phyloP scores from a whole-genome alignment of 1,140 invertebrate species.

The Amyelois transitella region DNA sequence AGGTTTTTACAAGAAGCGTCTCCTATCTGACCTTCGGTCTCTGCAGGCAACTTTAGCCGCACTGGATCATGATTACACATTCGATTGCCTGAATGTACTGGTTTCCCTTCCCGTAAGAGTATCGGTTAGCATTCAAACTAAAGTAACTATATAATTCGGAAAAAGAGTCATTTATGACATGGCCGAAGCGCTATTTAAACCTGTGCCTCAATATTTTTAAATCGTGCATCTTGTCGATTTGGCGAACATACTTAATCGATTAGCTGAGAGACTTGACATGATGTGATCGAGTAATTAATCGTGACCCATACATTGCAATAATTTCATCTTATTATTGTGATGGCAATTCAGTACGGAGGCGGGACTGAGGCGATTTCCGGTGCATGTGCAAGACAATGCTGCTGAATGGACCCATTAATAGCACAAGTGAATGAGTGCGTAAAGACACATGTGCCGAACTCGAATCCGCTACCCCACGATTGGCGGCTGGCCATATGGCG shows the following conservation, averaged over 20 bases:
- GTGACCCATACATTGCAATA: constrained; percentile 19
- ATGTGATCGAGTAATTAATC: too few relatives aligned
- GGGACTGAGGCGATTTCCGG: constrained; percentile 44
- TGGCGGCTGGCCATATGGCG: constrained; percentile 39
- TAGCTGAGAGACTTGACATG: neutral
- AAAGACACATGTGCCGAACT: constrained; percentile 54
- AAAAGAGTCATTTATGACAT: too few relatives aligned
- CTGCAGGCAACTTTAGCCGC: too few relatives aligned
- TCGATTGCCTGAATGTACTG: too few relatives aligned
- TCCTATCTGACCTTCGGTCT: too few relatives aligned
- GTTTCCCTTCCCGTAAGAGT: too few relatives aligned
- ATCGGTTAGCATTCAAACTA: too few relatives aligned
- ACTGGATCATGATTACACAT: too few relatives aligned
- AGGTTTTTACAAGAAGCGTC: too few relatives aligned
- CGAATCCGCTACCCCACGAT: constrained; percentile 38
- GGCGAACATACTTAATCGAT: neutral
- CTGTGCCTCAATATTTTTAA: neutral
- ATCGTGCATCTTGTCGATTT: neutral
- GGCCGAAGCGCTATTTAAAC: too few relatives aligned
- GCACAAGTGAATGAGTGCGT: constrained; percentile 64
- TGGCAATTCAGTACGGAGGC: constrained; percentile 8
- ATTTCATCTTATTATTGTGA: constrained; percentile 51
- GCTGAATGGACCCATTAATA: constrained; percentile 67
- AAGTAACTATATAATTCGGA: too few relatives aligned
- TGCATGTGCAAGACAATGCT: constrained; percentile 68